Evolutionary conservation across 2,113 vertebrate genomes (phyloP).

Genomic region (Scatophagus argus): DNA sequence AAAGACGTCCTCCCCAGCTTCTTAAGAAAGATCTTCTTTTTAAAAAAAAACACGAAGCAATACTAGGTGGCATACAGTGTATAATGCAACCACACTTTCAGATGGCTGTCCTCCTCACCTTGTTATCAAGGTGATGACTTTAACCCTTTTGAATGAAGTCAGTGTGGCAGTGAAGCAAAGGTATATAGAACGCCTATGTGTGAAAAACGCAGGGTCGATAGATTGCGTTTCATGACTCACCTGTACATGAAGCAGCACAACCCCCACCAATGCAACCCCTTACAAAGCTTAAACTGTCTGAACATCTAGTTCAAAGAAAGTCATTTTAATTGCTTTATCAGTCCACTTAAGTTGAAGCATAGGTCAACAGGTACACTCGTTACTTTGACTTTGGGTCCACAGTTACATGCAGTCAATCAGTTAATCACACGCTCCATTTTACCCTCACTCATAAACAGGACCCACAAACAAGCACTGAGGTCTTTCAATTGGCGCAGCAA

Average conservation of each 20-base stretch:
- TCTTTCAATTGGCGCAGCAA: neutral
- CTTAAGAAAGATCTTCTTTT: neutral
- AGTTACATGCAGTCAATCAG: neutral
- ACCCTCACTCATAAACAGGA: neutral
- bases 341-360: neutral
- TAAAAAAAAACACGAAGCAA: neutral
- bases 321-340: neutral
- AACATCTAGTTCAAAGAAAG: neutral
- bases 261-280: neutral
- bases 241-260: neutral
- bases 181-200: no score
- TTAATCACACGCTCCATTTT: neutral
- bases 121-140: neutral
- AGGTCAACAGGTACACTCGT: neutral
- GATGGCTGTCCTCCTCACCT: neutral
- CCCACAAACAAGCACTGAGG: neutral
- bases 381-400: neutral
- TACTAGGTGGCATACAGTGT: neutral
- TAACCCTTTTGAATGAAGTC: neutral
- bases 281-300: no score
- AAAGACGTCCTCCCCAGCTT: neutral
- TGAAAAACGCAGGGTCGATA: neutral
- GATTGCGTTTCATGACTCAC: no score
- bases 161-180: no score
- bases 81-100: no score